phyloP scores from a whole-genome alignment of 1,140 invertebrate species.

The Caenorhabditis inopinata region DNA sequence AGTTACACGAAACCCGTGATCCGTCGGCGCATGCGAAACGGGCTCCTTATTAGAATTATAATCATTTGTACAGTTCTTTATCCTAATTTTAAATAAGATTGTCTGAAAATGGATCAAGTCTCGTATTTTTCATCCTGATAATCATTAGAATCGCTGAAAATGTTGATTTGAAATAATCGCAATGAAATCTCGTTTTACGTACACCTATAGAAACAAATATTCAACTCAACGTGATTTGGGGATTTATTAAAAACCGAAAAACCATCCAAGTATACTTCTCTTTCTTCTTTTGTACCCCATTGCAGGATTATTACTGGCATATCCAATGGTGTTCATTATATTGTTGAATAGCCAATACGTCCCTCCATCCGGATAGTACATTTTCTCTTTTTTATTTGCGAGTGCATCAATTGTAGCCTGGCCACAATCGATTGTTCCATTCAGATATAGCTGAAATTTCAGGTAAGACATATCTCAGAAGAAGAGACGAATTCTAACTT shows the following conservation, averaged over 20 bases:
- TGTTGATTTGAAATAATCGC: too few relatives aligned
- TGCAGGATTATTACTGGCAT: neutral
- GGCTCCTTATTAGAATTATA: too few relatives aligned
- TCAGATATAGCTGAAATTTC: neutral
- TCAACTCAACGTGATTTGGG: neutral
- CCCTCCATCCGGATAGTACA: conserved; percentile 23
- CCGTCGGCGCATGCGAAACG: too few relatives aligned
- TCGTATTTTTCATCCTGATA: too few relatives aligned
- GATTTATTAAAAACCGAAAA: conserved; percentile 2
- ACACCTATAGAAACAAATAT: neutral
- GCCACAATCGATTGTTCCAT: neutral
- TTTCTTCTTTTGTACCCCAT: conserved; percentile 19
- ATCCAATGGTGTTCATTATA: neutral
- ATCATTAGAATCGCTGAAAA: too few relatives aligned
- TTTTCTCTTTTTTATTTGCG: neutral
- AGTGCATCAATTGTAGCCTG: neutral
- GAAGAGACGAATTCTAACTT: neutral
- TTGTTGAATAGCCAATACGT: neutral
- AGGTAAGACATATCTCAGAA: too few relatives aligned
- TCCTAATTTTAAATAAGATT: too few relatives aligned
- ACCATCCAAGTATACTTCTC: conserved; percentile 7
- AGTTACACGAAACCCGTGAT: too few relatives aligned
- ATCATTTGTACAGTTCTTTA: too few relatives aligned
- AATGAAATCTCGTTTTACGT: too few relatives aligned
- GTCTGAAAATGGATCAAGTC: too few relatives aligned